These are phyloP conservation scores for Pseudomyrmex sp. DNA, from an alignment of 1,140 invertebrate species.

Conservation along the genomic window DNA sequence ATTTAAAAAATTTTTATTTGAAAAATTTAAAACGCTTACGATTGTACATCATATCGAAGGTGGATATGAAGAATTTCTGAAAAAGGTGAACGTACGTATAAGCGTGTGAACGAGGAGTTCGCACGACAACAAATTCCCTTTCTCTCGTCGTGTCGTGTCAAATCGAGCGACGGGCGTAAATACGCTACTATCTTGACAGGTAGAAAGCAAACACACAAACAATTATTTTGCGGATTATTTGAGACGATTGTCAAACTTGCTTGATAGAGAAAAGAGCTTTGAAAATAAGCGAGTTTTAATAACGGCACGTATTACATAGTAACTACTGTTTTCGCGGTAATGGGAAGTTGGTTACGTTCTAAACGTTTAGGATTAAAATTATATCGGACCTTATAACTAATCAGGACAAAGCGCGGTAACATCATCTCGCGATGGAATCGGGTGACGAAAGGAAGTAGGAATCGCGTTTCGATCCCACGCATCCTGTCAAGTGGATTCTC, in stretches of 20 bases:
- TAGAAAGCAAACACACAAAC: no score
- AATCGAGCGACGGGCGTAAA: slow-evolving; percentile 25
- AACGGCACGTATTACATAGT: no score
- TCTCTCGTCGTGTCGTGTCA: slow-evolving; percentile 9
- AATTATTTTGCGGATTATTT: no score
- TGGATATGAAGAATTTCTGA: slow-evolving; percentile 7
- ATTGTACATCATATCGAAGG: slow-evolving; percentile 13
- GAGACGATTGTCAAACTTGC: no score
- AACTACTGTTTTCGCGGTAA: no score
- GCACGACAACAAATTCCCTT: not conserved
- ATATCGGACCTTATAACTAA: no score
- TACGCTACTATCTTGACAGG: no score
- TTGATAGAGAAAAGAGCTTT: no score
- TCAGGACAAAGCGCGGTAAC: not conserved
- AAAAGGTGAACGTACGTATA: not conserved
- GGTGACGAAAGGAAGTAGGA: slow-evolving; percentile 82
- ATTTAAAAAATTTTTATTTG: not conserved
- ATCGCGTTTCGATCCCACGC: slow-evolving; percentile 83
- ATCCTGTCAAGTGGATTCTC: slow-evolving; percentile 84
- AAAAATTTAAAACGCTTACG: not conserved
- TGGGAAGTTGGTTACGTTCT: no score
- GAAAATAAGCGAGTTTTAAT: no score
- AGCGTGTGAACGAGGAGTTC: slow-evolving; percentile 31
- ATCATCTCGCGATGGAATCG: slow-evolving; percentile 74
- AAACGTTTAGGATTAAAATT: no score